Evolutionary conservation across 2,888 invertebrate species (phyloP).

Genomic region (Plagiodera versicolora): DNA sequence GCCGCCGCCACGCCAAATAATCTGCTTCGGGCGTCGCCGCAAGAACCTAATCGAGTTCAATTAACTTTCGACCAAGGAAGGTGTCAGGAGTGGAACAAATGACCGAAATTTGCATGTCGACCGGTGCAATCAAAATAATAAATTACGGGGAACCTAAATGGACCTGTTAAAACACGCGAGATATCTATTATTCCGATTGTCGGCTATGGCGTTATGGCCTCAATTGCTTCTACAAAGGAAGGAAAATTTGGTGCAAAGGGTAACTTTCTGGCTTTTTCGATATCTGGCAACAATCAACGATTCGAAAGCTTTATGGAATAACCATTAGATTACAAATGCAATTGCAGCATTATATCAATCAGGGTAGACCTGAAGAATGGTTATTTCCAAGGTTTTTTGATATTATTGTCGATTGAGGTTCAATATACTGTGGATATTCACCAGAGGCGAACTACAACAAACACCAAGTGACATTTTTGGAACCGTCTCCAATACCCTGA

Average conservation of each 20-base stretch:
- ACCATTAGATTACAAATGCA: no score
- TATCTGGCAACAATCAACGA: no score
- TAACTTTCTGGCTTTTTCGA: no score
- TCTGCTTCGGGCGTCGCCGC: background rate
- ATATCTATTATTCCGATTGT: conserved; percentile 22
- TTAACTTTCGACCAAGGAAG: conserved; percentile 22
- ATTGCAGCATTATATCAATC: no score
- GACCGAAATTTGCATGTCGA: conserved; percentile 23
- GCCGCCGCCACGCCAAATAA: background rate
- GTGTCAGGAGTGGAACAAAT: conserved; percentile 22
- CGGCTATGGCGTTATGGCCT: conserved; percentile 8
- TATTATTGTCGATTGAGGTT: no score
- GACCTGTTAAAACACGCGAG: conserved; percentile 25
- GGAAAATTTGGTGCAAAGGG: background rate
- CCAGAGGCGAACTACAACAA: no score
- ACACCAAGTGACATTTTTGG: no score
- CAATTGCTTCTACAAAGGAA: conserved; percentile 4
- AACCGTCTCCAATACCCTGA: no score
- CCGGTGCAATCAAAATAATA: conserved; percentile 23
- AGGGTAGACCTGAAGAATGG: no score
- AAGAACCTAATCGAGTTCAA: conserved; percentile 10
- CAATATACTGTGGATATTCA: no score
- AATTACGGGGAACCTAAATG: conserved; percentile 21
- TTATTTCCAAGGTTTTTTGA: no score
- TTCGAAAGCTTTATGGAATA: no score